phyloP scores from a whole-genome alignment of 2,113 vertebrate genomes.

The Nipponia nippon region DNA sequence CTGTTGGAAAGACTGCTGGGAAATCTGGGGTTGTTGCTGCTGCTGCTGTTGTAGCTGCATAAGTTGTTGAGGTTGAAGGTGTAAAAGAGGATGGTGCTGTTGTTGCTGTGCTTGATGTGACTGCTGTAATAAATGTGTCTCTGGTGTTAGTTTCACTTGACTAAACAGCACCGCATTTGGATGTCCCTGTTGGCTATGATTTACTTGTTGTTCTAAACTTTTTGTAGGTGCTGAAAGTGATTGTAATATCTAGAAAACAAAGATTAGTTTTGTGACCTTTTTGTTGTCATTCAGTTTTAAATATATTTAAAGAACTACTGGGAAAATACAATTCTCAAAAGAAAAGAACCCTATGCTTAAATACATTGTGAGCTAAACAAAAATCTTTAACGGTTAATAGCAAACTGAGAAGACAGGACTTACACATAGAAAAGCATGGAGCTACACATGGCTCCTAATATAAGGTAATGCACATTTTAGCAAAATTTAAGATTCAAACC shows the following conservation, averaged over 20 bases:
- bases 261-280: slow-evolving; percentile 36
- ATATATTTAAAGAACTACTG: slow-evolving; percentile 27
- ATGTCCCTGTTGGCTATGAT: slow-evolving; percentile 81
- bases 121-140: slow-evolving; percentile 80
- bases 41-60: slow-evolving; percentile 76
- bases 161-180: slow-evolving; percentile 76
- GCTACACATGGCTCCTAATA: background rate
- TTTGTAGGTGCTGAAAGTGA: slow-evolving; percentile 89
- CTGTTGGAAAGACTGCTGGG: slow-evolving; percentile 71
- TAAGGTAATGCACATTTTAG: background rate
- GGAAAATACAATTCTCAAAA: slow-evolving; percentile 12
- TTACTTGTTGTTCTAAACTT: slow-evolving; percentile 83
- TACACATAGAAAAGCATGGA: background rate
- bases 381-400: background rate
- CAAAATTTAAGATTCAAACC: background rate
- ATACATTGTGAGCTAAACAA: background rate
- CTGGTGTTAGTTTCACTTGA: slow-evolving; percentile 75
- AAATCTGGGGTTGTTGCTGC: slow-evolving; percentile 73
- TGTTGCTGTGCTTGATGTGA: slow-evolving; percentile 75
- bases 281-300: background rate
- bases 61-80: slow-evolving; percentile 79
- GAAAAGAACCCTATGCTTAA: background rate
- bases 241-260: slow-evolving; percentile 85
- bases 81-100: slow-evolving; percentile 77
- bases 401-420: background rate